Evolutionary conservation across 2,113 vertebrate species (phyloP).

Genomic region (Zosterops japonicus): DNA sequence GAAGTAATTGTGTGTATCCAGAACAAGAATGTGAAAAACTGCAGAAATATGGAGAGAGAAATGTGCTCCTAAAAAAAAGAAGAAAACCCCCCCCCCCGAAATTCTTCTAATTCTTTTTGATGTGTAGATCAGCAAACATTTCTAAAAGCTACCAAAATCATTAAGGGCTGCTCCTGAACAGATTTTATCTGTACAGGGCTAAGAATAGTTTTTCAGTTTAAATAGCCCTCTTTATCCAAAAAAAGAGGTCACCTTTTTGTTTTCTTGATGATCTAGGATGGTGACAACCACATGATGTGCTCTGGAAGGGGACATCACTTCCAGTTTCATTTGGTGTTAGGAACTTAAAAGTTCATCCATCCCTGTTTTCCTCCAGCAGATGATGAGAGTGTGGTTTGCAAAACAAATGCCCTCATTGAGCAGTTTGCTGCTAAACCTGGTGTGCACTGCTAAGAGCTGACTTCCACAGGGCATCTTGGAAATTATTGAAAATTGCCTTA

Average conservation of each 20-base stretch:
- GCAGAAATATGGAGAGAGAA: not conserved
- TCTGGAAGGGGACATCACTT: not conserved
- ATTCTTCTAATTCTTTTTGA: not conserved
- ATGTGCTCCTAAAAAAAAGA: not conserved
- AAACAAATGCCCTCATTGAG: not conserved
- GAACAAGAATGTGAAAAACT: slow-evolving; percentile 8
- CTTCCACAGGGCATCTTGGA: slow-evolving; percentile 1
- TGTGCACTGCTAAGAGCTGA: not conserved
- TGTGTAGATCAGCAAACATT: not conserved
- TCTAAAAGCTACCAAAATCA: not conserved
- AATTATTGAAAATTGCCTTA: slow-evolving; percentile 34
- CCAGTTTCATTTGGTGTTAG: not conserved
- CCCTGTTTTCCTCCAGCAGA: not conserved
- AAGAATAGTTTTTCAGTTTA: not conserved
- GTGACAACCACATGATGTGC: not conserved
- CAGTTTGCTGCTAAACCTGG: not conserved
- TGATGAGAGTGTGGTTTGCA: not conserved
- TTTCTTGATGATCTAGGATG: not conserved
- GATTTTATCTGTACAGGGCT: not conserved
- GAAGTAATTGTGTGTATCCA: slow-evolving; percentile 22
- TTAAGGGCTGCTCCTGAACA: not conserved
- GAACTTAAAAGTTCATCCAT: not conserved
- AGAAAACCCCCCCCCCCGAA: not conserved
- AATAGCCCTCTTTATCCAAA: not conserved
- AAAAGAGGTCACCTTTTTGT: not conserved